These are phyloP conservation scores for Corvus moneduloides DNA, from an alignment of 2,113 vertebrate genomes.

Conservation along the genomic window DNA sequence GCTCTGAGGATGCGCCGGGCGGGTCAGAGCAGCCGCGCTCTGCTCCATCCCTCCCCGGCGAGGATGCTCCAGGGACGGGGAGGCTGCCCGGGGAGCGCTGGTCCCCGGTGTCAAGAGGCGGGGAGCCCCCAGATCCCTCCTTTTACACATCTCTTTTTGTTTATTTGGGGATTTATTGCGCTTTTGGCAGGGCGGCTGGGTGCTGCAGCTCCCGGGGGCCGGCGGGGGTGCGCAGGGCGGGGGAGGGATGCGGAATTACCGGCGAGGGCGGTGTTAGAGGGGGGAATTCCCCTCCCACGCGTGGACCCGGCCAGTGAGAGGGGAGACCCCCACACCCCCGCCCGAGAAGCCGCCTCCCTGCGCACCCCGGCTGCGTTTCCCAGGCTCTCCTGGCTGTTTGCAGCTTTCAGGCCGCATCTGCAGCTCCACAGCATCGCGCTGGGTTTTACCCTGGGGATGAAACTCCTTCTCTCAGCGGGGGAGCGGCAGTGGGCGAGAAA, in stretches of 20 bases:
- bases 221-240: background rate
- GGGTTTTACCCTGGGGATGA: background rate
- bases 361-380: background rate
- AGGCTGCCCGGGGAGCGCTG: background rate
- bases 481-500: background rate
- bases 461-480: rapidly evolving
- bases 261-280: background rate
- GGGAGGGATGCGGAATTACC: background rate
- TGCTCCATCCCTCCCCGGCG: background rate
- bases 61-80: background rate
- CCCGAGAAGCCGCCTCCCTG: background rate
- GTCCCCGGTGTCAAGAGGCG: background rate
- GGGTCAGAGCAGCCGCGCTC: background rate
- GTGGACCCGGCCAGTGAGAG: background rate
- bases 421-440: background rate
- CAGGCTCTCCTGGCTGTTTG: rapidly evolving
- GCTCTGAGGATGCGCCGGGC: background rate
- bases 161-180: background rate
- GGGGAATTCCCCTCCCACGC: background rate
- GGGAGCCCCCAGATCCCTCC: background rate
- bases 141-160: background rate
- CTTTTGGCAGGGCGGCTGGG: background rate
- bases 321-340: background rate
- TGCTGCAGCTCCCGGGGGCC: background rate
- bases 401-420: background rate